phyloP scores from a whole-genome alignment of 2,113 vertebrate species.

The Carassius gibelio region DNA sequence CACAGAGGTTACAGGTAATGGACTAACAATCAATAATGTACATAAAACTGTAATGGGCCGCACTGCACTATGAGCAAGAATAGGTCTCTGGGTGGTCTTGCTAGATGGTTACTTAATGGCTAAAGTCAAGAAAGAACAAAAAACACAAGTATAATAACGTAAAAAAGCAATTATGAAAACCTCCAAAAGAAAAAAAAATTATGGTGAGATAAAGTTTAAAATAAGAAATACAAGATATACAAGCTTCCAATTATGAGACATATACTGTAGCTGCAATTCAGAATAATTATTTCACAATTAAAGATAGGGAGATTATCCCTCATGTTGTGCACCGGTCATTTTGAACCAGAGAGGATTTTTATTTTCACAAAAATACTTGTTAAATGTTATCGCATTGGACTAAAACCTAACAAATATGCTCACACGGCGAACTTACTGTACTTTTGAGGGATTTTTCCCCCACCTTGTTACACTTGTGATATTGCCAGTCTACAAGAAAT shows the following conservation, averaged over 20 bases:
- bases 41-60: slow-evolving; percentile 31
- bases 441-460: too few species aligned
- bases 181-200: not conserved
- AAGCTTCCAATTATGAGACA: not conserved
- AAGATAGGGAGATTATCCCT: too few species aligned
- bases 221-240: not conserved
- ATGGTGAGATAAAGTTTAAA: not conserved
- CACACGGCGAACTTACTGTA: too few species aligned
- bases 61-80: not conserved
- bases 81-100: not conserved
- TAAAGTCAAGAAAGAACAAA: not conserved
- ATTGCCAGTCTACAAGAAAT: too few species aligned
- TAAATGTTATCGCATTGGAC: too few species aligned
- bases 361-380: too few species aligned
- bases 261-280: not conserved
- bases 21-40: slow-evolving; percentile 33
- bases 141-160: not conserved
- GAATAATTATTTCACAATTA: not conserved
- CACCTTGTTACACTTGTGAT: too few species aligned
- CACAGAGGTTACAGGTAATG: slow-evolving; percentile 49
- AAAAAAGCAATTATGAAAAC: not conserved
- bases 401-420: too few species aligned
- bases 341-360: too few species aligned
- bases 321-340: too few species aligned
- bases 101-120: not conserved